Base-by-base conservation (phyloP, 2,113 vertebrate genomes). In the Tenrec ecaudatus region DNA sequence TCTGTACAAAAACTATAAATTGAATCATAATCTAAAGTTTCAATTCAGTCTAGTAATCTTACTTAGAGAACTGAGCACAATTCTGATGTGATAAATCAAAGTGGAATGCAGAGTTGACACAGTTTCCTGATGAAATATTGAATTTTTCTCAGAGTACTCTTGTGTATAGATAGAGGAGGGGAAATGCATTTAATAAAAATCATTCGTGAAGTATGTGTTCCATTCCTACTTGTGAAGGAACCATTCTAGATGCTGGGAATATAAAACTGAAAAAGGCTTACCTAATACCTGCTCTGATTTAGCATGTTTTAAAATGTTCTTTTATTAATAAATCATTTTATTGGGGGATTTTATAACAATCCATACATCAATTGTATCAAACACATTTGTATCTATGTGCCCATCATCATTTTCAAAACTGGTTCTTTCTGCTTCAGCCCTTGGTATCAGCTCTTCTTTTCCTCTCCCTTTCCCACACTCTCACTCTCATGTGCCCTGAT, bases 1-100 rank as follows among this genome's bases (percentile, higher is more conserved):
- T 78, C 84, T 94, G 58, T 81, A 91, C 82, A 93, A n/a, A 53
- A 93, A 38, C 53, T 53, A 86, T 68, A 90, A 94, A 96, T 53
- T 86, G 58, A 94, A 93, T 92, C 79, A 60, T 68, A 95, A 95
- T 95, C 80, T 81, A 93, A 95, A 95, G 75, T 88, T 96, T 92
- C 90, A 86, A 23, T 90, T 88, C 36, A 22, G 88, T 78, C 15
- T 23, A 86, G 47, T 86, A 69, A 94, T 95, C 62, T 71, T 91
- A 43, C 16, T 88, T 89, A 33, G 4, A 71, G 47, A 90, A 79
- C 25, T 87, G 16, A 92, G 29, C 47, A 69, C 53, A 76, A 38
- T 75, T 91, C 22, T 79, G 40, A 79, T 88, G 57, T 93, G 82
- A 91, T 90, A 91, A 93, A 94, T 94, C 84, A 91, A 91, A 95